phyloP scores from a whole-genome alignment of 2,888 invertebrate species.

The Amphipoea oculea region DNA sequence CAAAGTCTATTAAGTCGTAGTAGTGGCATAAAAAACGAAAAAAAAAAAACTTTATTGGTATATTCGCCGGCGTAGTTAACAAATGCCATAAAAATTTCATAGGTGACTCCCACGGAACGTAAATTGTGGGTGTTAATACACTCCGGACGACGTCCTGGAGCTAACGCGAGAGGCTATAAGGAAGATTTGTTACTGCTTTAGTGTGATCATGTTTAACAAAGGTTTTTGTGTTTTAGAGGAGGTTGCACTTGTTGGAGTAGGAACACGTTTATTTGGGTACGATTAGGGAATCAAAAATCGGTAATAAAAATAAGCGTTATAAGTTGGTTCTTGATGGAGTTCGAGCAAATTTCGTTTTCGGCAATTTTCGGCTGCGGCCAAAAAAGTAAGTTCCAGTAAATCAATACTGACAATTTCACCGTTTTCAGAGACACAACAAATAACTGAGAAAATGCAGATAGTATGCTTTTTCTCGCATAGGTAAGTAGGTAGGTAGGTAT shows the following conservation, averaged over 20 bases:
- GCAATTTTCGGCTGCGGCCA: not conserved
- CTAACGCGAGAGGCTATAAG: constrained; percentile 46
- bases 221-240: constrained; percentile 6
- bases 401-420: not conserved
- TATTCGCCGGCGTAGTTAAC: constrained; percentile 74
- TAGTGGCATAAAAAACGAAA: constrained; percentile 38
- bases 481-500: not conserved
- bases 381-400: not conserved
- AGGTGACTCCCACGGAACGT: constrained; percentile 79
- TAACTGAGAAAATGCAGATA: not conserved
- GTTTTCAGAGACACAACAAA: not conserved
- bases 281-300: not conserved
- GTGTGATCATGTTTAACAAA: constrained; percentile 49
- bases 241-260: not conserved
- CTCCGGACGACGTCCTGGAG: constrained; percentile 69
- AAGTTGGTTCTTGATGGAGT: not conserved
- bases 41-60: constrained; percentile 75
- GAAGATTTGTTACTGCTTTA: constrained; percentile 61
- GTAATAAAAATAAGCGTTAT: not conserved
- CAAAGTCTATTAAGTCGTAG: constrained; percentile 33
- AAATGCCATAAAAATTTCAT: constrained; percentile 80
- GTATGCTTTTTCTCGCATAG: not conserved
- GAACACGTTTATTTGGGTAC: not conserved
- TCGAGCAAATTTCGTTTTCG: not conserved
- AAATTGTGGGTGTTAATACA: constrained; percentile 81